Conservation (phyloP, 2,113 vertebrate genomes). For the Alaudala cheleensis region DNA sequence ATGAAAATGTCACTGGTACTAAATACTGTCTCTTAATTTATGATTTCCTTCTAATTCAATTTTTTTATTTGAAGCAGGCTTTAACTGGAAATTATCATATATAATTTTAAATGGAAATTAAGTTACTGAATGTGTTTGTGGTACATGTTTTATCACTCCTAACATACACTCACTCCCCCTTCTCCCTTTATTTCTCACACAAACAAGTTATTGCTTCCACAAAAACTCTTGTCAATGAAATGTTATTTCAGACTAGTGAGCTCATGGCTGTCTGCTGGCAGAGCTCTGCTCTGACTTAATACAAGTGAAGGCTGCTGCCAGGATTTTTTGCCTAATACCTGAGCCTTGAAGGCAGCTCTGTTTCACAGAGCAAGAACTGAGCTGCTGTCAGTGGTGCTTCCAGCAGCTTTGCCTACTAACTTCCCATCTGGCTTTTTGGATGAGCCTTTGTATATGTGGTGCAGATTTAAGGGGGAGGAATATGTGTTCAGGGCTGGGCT, state of each 20-base stretch:
- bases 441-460: background rate
- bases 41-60: background rate
- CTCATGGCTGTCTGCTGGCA: conserved; percentile 81
- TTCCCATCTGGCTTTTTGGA: background rate
- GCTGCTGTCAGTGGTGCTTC: background rate
- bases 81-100: background rate
- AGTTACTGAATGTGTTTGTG: background rate
- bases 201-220: conserved; percentile 41
- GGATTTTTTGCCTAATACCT: conserved; percentile 61
- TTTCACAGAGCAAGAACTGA: background rate
- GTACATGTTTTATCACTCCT: background rate
- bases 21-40: background rate
- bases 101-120: background rate
- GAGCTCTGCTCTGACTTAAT: conserved; percentile 50
- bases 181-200: conserved; percentile 3
- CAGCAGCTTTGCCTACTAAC: background rate
- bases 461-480: background rate
- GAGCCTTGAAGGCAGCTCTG: conserved; percentile 40
- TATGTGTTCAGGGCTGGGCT: background rate
- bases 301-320: conserved; percentile 60
- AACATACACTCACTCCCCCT: background rate
- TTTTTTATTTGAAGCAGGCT: background rate
- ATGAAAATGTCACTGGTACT: conserved; percentile 22
- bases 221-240: conserved; percentile 50
- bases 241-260: conserved; percentile 75